Conservation (phyloP, 1,140 invertebrate species). For the Frieseomelitta varia region DNA sequence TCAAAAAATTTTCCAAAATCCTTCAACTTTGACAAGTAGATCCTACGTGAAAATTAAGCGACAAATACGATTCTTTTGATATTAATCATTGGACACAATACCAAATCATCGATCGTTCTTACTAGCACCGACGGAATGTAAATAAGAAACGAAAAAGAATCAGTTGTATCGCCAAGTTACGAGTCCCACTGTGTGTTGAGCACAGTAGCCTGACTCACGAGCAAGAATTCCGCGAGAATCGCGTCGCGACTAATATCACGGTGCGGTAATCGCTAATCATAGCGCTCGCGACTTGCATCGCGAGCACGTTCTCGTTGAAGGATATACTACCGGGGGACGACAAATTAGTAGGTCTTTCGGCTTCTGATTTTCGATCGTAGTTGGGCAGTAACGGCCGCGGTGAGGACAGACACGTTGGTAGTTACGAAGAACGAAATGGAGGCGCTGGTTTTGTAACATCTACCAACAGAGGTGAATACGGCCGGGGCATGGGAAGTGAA, state of each 20-base stretch:
- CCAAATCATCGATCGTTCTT: not conserved
- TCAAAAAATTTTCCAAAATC: no score
- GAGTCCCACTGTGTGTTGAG: constrained; percentile 57
- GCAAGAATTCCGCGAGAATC: constrained; percentile 48
- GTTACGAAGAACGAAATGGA: not conserved
- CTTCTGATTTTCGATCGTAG: not conserved
- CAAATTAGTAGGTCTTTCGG: not conserved
- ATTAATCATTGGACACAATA: not conserved
- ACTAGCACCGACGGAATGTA: not conserved
- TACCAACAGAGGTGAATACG: not conserved
- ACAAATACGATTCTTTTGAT: not conserved
- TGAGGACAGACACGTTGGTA: not conserved
- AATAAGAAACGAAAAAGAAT: not conserved
- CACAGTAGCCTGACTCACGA: constrained; percentile 32
- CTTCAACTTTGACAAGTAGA: no score
- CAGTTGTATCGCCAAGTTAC: no score
- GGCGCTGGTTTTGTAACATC: not conserved
- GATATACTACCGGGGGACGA: constrained; percentile 10
- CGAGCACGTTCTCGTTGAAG: not conserved
- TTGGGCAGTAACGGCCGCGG: not conserved
- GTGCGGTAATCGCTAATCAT: constrained; percentile 77
- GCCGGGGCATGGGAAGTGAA: not conserved
- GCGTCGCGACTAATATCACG: constrained; percentile 73
- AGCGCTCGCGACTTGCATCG: constrained; percentile 35
- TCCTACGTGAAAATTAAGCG: no score